Conservation (phyloP, 2,888 invertebrate species). For the Allophyes oxyacanthae region DNA sequence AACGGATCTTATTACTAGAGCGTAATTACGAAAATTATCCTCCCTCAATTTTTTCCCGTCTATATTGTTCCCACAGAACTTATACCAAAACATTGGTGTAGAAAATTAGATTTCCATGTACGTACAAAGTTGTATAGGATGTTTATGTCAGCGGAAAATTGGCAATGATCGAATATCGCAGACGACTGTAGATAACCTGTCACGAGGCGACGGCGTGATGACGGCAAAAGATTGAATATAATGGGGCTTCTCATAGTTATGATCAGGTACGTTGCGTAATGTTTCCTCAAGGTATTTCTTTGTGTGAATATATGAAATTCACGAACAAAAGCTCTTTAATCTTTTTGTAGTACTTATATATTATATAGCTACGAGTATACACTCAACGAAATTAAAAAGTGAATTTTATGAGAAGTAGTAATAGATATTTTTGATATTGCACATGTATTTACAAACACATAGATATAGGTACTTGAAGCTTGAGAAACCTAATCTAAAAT, state of each 20-base stretch:
- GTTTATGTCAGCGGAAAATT: conserved; percentile 76
- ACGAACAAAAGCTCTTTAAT: neutral
- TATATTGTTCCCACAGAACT: conserved; percentile 3
- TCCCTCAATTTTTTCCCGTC: neutral
- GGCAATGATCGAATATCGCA: conserved; percentile 74
- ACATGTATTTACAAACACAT: no score
- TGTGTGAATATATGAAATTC: neutral
- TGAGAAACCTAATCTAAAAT: no score
- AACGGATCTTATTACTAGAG: neutral
- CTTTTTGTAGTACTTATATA: no score
- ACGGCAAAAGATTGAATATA: conserved; percentile 59
- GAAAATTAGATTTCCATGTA: conserved; percentile 78
- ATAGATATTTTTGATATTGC: no score
- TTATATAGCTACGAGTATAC: no score
- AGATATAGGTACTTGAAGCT: no score
- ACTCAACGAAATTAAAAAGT: no score
- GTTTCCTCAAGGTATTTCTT: conserved; percentile 6
- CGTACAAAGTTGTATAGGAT: conserved; percentile 64
- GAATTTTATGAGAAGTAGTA: no score
- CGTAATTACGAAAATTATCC: neutral
- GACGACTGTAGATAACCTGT: conserved; percentile 56
- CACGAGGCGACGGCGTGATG: conserved; percentile 40
- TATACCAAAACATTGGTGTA: conserved; percentile 67
- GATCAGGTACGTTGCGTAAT: conserved; percentile 19
- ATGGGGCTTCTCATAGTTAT: conserved; percentile 36